Evolutionary conservation across 2,888 invertebrate genomes (phyloP), one percentile per base, ranked within the genome.

Genomic region (Steromphala cineraria): DNA sequence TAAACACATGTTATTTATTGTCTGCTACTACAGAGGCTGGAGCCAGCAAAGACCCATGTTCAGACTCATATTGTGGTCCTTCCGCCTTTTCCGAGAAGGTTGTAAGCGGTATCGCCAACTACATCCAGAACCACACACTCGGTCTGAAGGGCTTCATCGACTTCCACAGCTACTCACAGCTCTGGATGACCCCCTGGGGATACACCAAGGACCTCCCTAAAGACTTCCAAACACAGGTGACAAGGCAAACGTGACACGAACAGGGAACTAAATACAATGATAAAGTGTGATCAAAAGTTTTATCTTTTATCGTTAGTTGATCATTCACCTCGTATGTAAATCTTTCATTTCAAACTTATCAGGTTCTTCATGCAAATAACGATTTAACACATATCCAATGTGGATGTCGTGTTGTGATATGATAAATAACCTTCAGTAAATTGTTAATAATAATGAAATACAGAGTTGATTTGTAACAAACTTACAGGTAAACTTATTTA

Each of bases 51-150:
- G 96, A 96, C 91, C 96, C 97, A 0, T 97, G 97, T 87, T 95
- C 96, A 17, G 96, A 97, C 88, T 96, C 96, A n/a, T 98, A 95
- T 90, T 95, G 96, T 78, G 98, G 98, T n/a, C 94, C 95, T 0
- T 67, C 91, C 0, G 94, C 96, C 0, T 96, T 96, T 91, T 96
- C 96, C 0, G 96, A 96, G 93, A 96, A 96, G 0, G 98, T 97
- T 94, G 96, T 97, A 0, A 94, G 94, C 84, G 96, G 97, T 2
- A 94, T 96, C 0, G 94, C 95, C 0, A 95, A 95, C 83, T 94
- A 95, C 82, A 90, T 96, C 40, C 88, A 94, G 1, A 92, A 94
- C 0, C 90, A 95, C 31, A 93, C 94, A 0, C 88, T 93, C 4
- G 93, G 80, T 15, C 56, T 88, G n/a, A 83, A 79, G 67, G 88